Evolutionary conservation across 2,113 vertebrate genomes (phyloP), one percentile per base, ranked within the genome.

Genomic region (Rhodinocichla rosea): DNA sequence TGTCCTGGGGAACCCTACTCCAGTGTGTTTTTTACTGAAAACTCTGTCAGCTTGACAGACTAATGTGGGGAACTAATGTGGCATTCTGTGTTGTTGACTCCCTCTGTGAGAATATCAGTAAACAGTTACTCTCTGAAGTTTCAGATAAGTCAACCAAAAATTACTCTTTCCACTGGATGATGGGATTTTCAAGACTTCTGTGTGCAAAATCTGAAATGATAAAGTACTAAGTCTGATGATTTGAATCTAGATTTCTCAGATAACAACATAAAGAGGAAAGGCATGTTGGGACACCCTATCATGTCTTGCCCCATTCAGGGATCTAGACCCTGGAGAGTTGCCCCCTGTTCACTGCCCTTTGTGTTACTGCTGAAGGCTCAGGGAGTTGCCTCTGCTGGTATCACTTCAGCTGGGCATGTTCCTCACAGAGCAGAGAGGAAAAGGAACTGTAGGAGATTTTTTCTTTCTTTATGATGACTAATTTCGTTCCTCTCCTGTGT

Each of bases 251-350:
- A 22, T 24, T 15, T 73, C 27, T 56, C 33, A 6, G 19, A 6
- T 69, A 59, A 39, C 22, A 42, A 1, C 4, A 1, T 23, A 39
- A 65, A 68, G 42, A 60, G 13, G 22, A 68, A 35, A 64, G 32
- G 9, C 22, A 0, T 27, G 6, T 57, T 69, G 45, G 22, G 19
- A 8, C 3, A 27, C 37, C 6, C 4, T 3, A 1, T 32, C 14
- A 7, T 50, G 15, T 52, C 33, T 79, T 73, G 47, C 8, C 17
- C 26, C 1, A 0, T 47, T 78, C 50, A 20, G 23, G 21, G 35
- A 30, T 45, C 45, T 39, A 7, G 16, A n/a, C 26, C 27, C 3
- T 30, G 35, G 23, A 49, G 55, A 44, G 5, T 2, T 33, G 17
- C 2, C 15, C 13, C 11, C 20, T n/a, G 8, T 32, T 75, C 20